A percentile compares a stretch with the other conserved stretches of the same genome.
phyloP scores from a whole-genome alignment of 2,797 vertebrate genomes.

The Anisognathus igniventris region DNA sequence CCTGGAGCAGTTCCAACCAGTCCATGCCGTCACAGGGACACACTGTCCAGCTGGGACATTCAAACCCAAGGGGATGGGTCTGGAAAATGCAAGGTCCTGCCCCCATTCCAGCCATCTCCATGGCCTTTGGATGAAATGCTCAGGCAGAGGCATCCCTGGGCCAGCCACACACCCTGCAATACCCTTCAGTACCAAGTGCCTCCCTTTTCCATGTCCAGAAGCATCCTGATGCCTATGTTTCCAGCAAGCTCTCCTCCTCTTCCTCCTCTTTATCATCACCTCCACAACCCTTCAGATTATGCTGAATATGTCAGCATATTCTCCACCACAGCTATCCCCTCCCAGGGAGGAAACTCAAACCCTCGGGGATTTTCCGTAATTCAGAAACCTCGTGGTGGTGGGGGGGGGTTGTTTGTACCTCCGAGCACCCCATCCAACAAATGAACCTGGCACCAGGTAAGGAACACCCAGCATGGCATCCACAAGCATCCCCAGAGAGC shows the following conservation, averaged over 20 bases:
- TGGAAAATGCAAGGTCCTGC: background rate
- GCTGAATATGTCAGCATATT: background rate
- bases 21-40: background rate
- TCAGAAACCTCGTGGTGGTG: background rate
- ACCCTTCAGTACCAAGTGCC: background rate
- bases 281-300: background rate
- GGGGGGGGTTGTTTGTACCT: background rate
- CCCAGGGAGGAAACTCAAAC: background rate
- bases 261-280: background rate
- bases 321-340: background rate
- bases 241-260: background rate
- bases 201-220: background rate
- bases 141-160: background rate
- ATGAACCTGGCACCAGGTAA: background rate
- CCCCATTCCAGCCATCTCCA: background rate
- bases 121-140: background rate
- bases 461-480: background rate
- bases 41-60: background rate
- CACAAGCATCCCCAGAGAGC: background rate
- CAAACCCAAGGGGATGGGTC: background rate
- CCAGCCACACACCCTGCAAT: background rate
- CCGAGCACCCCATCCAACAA: background rate
- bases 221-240: background rate
- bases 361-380: fast-evolving
- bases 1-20: background rate